A percentile compares a stretch with the other conserved stretches of the same genome.
Evolutionary conservation across 2,888 invertebrate genomes (phyloP).

Genomic region (Matsumyia berberina): DNA sequence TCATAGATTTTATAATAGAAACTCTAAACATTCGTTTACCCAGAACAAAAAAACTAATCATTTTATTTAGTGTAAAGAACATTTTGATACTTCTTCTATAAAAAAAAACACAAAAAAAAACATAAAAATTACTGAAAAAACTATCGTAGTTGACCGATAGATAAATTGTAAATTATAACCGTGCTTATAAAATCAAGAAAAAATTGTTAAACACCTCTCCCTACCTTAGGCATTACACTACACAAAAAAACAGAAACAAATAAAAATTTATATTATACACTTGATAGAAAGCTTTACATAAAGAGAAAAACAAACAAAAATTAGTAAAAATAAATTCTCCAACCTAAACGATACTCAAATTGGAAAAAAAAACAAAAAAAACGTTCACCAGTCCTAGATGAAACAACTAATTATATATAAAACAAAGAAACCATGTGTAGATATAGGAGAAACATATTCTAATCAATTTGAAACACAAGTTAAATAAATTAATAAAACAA

Average conservation of each 20-base stretch:
- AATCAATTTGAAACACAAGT: constrained; percentile 50
- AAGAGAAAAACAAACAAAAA: constrained; percentile 32
- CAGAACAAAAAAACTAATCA: constrained; percentile 71
- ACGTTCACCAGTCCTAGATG: constrained; percentile 66
- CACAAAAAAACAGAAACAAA: constrained; percentile 25
- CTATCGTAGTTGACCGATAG: constrained; percentile 52
- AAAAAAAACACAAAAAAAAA: constrained; percentile 37
- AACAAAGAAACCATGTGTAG: constrained; percentile 47
- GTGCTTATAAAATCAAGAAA: constrained; percentile 58
- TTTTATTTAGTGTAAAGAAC: constrained; percentile 76
- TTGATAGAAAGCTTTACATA: constrained; percentile 73
- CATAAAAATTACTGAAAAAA: constrained; percentile 30
- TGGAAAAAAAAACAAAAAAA: constrained; percentile 44
- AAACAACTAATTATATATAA: constrained; percentile 42
- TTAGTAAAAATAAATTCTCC: constrained; percentile 50
- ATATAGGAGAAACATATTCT: constrained; percentile 65
- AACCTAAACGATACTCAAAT: constrained; percentile 23
- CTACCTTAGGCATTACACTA: constrained; percentile 21
- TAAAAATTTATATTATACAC: constrained; percentile 68
- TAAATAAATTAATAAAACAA: constrained; percentile 22
- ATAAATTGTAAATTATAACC: constrained; percentile 69
- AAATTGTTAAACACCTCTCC: constrained; percentile 40
- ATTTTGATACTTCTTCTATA: constrained; percentile 75
- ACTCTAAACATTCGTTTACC: constrained; percentile 41
- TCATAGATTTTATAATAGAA: constrained; percentile 38